Conservation (phyloP, 2,888 invertebrate genomes). For the Nymphalis c-album region DNA sequence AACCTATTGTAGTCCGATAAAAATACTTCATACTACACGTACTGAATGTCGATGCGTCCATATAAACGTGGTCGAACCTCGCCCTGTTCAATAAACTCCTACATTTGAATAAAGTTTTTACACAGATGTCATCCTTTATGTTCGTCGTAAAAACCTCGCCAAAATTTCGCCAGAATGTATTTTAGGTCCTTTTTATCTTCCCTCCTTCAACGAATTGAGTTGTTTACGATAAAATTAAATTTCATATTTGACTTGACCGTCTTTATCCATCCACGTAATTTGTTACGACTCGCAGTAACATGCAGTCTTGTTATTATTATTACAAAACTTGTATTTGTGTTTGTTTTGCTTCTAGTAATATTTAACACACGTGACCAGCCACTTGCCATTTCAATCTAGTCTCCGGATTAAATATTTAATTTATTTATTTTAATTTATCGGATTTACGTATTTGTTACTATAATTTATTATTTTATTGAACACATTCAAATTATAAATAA, state of each 20-base stretch:
- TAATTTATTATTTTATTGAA: too few relatives aligned
- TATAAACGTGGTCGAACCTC: constrained; percentile 2
- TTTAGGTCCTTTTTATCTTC: constrained; percentile 15
- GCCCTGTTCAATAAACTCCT: constrained; percentile 42
- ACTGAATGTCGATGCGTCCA: neutral
- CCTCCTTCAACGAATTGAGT: constrained; percentile 12
- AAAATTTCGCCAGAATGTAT: constrained; percentile 5
- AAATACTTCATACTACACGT: neutral
- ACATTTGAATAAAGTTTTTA: constrained; percentile 48
- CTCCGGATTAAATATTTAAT: too few relatives aligned
- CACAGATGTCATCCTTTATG: constrained; percentile 49
- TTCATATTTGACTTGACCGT: constrained; percentile 1
- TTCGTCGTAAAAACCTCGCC: constrained; percentile 43
- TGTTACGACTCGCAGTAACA: neutral
- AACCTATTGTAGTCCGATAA: neutral
- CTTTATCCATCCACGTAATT: neutral
- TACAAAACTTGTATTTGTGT: neutral
- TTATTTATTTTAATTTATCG: too few relatives aligned
- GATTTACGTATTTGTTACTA: too few relatives aligned
- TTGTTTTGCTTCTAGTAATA: too few relatives aligned
- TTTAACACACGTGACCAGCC: too few relatives aligned
- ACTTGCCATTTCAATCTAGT: too few relatives aligned
- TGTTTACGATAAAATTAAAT: constrained; percentile 14
- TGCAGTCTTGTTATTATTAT: neutral
- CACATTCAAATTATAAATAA: too few relatives aligned